Conservation (phyloP, 2,888 invertebrate genomes). For the Unio pictorum region DNA sequence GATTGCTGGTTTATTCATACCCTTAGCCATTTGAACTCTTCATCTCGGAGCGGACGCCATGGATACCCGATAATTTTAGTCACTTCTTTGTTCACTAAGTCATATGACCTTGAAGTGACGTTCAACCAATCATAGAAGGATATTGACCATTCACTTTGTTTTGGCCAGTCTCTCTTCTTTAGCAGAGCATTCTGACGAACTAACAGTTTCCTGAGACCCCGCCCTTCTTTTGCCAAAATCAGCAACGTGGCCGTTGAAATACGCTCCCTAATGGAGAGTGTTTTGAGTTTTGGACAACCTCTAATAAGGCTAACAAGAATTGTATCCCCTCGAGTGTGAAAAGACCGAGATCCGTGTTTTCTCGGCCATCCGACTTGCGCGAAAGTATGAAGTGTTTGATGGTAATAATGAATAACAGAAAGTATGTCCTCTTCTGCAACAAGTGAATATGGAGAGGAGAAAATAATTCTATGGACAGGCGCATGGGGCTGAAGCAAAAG, state of each 20-base stretch:
- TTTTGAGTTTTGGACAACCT: conserved; percentile 80
- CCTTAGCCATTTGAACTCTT: conserved; percentile 55
- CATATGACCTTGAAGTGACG: conserved; percentile 78
- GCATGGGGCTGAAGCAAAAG: conserved; percentile 81
- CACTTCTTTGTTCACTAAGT: conserved; percentile 79
- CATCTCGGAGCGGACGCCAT: conserved; percentile 76
- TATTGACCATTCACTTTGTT: conserved; percentile 79
- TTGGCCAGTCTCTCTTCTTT: conserved; percentile 78
- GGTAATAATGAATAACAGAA: conserved; percentile 78
- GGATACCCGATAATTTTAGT: conserved; percentile 79
- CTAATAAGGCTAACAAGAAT: conserved; percentile 79
- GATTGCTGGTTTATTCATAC: too few relatives aligned
- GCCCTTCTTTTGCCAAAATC: conserved; percentile 79
- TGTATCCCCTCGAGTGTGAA: conserved; percentile 81
- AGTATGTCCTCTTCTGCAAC: conserved; percentile 75
- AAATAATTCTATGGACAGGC: conserved; percentile 79
- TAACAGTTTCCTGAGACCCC: conserved; percentile 77
- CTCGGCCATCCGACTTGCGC: conserved; percentile 81
- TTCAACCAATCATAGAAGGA: conserved; percentile 81
- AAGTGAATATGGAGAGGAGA: conserved; percentile 78
- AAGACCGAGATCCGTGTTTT: conserved; percentile 79
- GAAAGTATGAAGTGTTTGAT: conserved; percentile 74
- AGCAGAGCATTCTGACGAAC: conserved; percentile 83
- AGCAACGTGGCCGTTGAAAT: conserved; percentile 85
- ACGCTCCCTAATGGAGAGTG: conserved; percentile 81